phyloP scores from a whole-genome alignment of 2,888 invertebrate genomes.

The Fragum whitleyi region DNA sequence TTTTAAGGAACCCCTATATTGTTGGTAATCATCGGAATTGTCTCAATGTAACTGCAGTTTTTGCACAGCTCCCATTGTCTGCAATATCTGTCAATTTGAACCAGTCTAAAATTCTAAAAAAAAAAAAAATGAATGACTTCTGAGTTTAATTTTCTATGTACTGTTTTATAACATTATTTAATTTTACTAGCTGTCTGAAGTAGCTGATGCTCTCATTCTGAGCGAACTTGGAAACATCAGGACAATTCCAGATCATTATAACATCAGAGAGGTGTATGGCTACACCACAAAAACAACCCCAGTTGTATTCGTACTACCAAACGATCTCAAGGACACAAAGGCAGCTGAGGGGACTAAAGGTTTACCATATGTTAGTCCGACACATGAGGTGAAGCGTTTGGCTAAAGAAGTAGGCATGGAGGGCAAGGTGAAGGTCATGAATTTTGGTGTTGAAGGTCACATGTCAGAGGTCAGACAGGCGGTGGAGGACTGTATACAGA shows the following conservation, averaged over 20 bases:
- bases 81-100: too few species aligned
- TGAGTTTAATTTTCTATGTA: too few species aligned
- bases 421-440: constrained; percentile 80
- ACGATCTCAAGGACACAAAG: constrained; percentile 60
- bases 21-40: too few species aligned
- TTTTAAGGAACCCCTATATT: too few species aligned
- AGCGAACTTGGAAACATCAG: constrained; percentile 81
- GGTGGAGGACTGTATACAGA: constrained; percentile 79
- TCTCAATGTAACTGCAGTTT: too few species aligned
- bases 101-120: too few species aligned
- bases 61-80: too few species aligned
- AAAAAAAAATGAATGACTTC: too few species aligned
- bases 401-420: constrained; percentile 82
- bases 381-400: constrained; percentile 80
- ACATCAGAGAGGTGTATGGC: constrained; percentile 77
- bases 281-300: constrained; percentile 77
- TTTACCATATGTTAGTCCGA: constrained; percentile 77
- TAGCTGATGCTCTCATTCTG: constrained; percentile 77
- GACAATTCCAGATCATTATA: constrained; percentile 75
- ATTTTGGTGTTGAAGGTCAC: constrained; percentile 81
- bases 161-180: too few species aligned
- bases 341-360: constrained; percentile 74
- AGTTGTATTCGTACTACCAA: constrained; percentile 79
- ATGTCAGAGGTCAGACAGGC: constrained; percentile 77
- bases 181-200: constrained; percentile 80